Conservation (phyloP, 2,888 invertebrate genomes). For the Saturnia japonica region DNA sequence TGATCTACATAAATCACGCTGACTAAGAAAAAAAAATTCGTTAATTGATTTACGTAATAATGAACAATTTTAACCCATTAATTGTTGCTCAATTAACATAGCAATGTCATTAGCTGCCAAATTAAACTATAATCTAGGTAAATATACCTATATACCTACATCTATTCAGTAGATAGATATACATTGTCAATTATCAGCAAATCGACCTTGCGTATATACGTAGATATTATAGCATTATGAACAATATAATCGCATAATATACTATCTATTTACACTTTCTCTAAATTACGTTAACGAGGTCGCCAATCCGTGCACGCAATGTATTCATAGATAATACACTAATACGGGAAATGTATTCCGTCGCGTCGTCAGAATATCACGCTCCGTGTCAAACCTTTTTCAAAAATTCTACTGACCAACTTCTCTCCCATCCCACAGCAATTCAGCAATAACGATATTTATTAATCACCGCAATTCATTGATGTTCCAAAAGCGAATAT, state of each 20-base stretch:
- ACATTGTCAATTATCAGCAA: slow-evolving; percentile 19
- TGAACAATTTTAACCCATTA: neutral
- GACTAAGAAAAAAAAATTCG: neutral
- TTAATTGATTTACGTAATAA: neutral
- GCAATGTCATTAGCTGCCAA: neutral
- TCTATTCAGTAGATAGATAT: slow-evolving; percentile 3
- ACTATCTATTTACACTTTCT: slow-evolving; percentile 51
- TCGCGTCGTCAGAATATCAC: slow-evolving; percentile 29
- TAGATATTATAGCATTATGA: slow-evolving; percentile 31
- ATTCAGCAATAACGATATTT: slow-evolving; percentile 32
- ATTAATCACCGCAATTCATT: slow-evolving; percentile 42
- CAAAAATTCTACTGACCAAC: slow-evolving; percentile 32
- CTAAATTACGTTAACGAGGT: slow-evolving; percentile 44
- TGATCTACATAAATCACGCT: neutral
- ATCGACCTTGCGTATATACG: slow-evolving; percentile 39
- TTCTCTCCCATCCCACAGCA: slow-evolving; percentile 31
- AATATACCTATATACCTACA: neutral
- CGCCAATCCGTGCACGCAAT: slow-evolving; percentile 48
- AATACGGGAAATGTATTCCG: no score
- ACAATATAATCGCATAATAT: slow-evolving; percentile 40
- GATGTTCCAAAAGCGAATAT: slow-evolving; percentile 40
- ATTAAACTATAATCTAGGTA: neutral
- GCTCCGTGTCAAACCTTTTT: slow-evolving; percentile 35
- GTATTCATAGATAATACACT: no score
- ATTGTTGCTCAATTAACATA: neutral